Conservation (phyloP, 37 sponge, comb jelly and placozoan genomes). For the Haliclona indistincta region DNA sequence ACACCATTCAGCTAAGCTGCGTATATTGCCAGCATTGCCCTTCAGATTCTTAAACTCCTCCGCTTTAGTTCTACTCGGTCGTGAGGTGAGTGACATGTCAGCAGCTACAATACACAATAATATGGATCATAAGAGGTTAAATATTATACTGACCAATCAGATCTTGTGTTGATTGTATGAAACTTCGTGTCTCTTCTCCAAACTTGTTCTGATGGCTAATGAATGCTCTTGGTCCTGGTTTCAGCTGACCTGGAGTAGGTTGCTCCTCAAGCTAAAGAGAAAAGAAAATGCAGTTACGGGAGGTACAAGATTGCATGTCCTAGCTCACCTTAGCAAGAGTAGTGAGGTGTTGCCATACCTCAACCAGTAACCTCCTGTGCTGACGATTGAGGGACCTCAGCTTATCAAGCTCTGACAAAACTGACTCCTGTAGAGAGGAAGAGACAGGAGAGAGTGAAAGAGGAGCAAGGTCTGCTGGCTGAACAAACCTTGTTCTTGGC, state of each 20-base stretch:
- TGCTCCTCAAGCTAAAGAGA: constrained; percentile 65
- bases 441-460: no score
- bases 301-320: background rate
- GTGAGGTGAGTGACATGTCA: constrained; percentile 76
- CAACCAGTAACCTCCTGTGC: constrained; percentile 74
- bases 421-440: constrained; percentile 48
- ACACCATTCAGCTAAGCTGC: constrained; percentile 71
- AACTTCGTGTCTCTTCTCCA: constrained; percentile 52
- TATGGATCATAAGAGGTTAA: background rate
- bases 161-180: constrained; percentile 71
- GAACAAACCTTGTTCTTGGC: constrained; percentile 1
- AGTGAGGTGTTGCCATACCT: constrained; percentile 82
- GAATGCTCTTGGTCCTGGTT: constrained; percentile 80
- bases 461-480: no score
- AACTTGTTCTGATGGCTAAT: constrained; percentile 73
- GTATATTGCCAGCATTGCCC: constrained; percentile 42
- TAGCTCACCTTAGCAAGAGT: constrained; percentile 66
- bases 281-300: background rate
- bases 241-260: constrained; percentile 55
- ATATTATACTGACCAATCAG: constrained; percentile 55
- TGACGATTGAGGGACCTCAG: constrained; percentile 57
- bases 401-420: constrained; percentile 81
- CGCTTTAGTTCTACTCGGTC: constrained; percentile 39
- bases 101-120: constrained; percentile 26
- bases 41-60: constrained; percentile 57